These are phyloP conservation scores for Orthonevra nobilis DNA, from an alignment of 2,888 invertebrate species.

Conservation along the genomic window DNA sequence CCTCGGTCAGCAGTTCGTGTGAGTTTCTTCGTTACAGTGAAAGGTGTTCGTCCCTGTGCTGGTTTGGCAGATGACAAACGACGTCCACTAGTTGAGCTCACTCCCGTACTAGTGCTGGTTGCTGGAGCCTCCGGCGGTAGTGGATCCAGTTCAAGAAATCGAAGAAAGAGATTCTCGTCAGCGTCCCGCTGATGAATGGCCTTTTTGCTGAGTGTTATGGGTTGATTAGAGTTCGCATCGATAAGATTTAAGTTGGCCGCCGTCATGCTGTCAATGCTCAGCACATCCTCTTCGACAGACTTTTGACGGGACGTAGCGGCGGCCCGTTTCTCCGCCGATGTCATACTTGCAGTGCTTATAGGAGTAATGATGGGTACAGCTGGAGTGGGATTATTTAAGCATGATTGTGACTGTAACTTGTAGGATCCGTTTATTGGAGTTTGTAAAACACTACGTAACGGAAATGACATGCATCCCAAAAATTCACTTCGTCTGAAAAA, in stretches of 20 bases:
- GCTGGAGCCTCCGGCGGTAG: constrained; percentile 83
- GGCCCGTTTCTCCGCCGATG: constrained; percentile 55
- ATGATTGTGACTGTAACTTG: constrained; percentile 86
- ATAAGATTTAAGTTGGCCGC: constrained; percentile 63
- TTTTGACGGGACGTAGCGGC: constrained; percentile 76
- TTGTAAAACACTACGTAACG: constrained; percentile 89
- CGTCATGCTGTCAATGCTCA: constrained; percentile 77
- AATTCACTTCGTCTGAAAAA: constrained; percentile 94
- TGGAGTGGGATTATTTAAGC: constrained; percentile 81
- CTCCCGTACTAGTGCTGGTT: constrained; percentile 69
- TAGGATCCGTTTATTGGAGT: constrained; percentile 86
- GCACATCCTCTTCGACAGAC: constrained; percentile 78
- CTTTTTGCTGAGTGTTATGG: constrained; percentile 81
- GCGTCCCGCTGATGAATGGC: constrained; percentile 84
- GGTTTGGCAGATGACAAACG: constrained; percentile 73
- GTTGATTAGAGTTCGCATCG: constrained; percentile 67
- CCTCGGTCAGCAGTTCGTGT: constrained; percentile 83
- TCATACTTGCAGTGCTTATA: constrained; percentile 63
- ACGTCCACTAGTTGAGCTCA: constrained; percentile 77
- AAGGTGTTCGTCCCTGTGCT: constrained; percentile 88
- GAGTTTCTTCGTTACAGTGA: constrained; percentile 87
- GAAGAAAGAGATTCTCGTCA: constrained; percentile 87
- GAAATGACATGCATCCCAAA: constrained; percentile 96
- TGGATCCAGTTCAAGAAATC: constrained; percentile 91
- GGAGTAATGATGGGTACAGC: constrained; percentile 61